A percentile compares a stretch with the other conserved stretches of the same genome.
phyloP scores from a whole-genome alignment of 1,140 invertebrate genomes.

The Drosophila arawakana region DNA sequence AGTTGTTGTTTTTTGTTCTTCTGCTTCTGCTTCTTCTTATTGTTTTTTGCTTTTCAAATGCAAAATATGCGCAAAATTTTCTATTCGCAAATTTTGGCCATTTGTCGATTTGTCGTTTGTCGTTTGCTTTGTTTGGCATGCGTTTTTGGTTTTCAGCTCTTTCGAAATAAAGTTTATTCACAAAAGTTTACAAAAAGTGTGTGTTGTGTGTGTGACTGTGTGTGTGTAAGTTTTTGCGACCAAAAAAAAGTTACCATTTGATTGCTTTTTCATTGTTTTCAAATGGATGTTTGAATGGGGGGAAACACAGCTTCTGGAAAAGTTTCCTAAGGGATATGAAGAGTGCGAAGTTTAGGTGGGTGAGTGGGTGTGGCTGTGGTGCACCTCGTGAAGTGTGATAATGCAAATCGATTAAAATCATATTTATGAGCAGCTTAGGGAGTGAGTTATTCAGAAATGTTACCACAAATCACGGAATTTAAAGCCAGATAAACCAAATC shows the following conservation, averaged over 20 bases:
- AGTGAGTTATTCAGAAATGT: conserved; percentile 30
- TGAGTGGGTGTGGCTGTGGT: background rate
- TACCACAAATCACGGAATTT: background rate
- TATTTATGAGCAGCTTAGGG: conserved; percentile 63
- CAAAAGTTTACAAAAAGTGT: conserved; percentile 64
- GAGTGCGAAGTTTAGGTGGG: background rate
- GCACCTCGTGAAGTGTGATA: conserved; percentile 35
- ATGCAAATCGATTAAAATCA: conserved; percentile 77
- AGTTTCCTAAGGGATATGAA: background rate
- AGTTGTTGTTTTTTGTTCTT: conserved; percentile 10
- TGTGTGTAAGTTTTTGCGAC: conserved; percentile 42
- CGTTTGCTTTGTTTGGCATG: conserved; percentile 14
- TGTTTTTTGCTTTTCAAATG: conserved; percentile 23
- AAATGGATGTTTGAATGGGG: conserved; percentile 62
- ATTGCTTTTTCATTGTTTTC: conserved; percentile 83
- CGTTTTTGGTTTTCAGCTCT: conserved; percentile 21
- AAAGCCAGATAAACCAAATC: background rate
- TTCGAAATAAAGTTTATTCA: conserved; percentile 29
- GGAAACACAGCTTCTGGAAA: background rate
- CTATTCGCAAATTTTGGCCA: conserved; percentile 1
- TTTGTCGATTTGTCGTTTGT: conserved; percentile 17
- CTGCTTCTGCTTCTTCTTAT: conserved; percentile 39
- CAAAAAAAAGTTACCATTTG: conserved; percentile 56
- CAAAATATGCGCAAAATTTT: conserved; percentile 58
- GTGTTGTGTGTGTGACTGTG: conserved; percentile 16